Base-by-base conservation (phyloP, 23 tunicate genomes). In the Trididemnum clinides region DNA sequence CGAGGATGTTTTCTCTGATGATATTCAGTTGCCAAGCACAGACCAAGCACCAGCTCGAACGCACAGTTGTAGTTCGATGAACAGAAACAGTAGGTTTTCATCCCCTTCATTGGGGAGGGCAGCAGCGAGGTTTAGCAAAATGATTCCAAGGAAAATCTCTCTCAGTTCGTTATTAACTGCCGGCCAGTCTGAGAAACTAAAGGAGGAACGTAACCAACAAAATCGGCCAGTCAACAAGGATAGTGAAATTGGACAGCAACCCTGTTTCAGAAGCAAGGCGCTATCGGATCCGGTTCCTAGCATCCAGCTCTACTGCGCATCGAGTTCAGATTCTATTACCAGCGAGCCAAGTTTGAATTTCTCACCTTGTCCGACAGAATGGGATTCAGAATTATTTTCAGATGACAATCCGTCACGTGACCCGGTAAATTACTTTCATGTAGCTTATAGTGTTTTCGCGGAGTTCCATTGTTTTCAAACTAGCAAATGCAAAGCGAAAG, bases 1-100 rank as follows among this genome's bases (percentile, higher is more conserved):
- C n/a, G 88, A 84, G 6, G 88, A 84, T 34, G 88, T 72, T 1
- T 51, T 84, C 54, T 71, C 32, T 39, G 23, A 33, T 65, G 87
- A 66, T 28, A 26, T 37, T 2, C 33, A 15, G 18, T 51, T 37
- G 30, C 23, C 50, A n/a, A 7, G 28, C 10, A 2, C 7, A 2
- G 80, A 29, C 3, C 30, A 32, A 31, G 22, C 75, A 20, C 5
- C 7, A 2, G 80, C 10, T 5, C 30, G 22, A 31, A 32, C 75
- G 37, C 30, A 66, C 37, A 66, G 75, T 31, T 66, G 37, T 32
- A 23, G 75, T 5, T 7, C 36, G 10, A 66, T 66, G n/a, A 32
- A 66, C n/a, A 28, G 5, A 10, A 28, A 29, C 12, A 59, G 25
- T 5, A 4, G 5, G 27, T 62, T 62, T 21, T 29, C 12, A 6